Conservation (phyloP, 2,113 vertebrate genomes). For the Oryzias curvinotus region DNA sequence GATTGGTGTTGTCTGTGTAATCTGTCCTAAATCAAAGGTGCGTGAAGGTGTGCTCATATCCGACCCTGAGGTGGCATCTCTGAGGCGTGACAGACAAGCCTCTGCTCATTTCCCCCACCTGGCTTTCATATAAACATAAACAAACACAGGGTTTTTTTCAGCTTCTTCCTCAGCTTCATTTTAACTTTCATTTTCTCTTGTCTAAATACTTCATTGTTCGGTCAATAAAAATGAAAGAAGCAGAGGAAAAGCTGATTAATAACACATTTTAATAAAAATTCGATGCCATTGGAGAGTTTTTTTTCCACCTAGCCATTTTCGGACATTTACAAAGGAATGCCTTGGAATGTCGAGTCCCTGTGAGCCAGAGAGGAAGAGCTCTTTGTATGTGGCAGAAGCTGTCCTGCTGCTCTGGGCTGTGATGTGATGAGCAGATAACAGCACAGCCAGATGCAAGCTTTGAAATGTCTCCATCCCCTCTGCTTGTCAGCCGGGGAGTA, state of each 20-base stretch:
- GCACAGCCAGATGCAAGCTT: conserved; percentile 54
- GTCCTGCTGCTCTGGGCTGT: conserved; percentile 56
- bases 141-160: neutral
- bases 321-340: conserved; percentile 44
- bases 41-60: conserved; percentile 40
- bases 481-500: conserved; percentile 25
- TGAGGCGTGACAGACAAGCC: conserved; percentile 54
- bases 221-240: neutral
- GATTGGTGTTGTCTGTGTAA: conserved; percentile 33
- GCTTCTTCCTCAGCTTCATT: neutral
- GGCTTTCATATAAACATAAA: conserved; percentile 17
- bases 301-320: neutral
- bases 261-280: neutral
- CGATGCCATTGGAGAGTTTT: neutral
- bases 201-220: neutral
- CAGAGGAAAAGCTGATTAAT: neutral
- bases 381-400: conserved; percentile 47
- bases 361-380: conserved; percentile 48
- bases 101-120: conserved; percentile 31
- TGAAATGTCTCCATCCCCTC: conserved; percentile 53
- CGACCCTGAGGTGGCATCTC: conserved; percentile 52
- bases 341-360: conserved; percentile 58
- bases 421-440: conserved; percentile 64
- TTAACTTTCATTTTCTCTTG: no score
- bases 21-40: conserved; percentile 37